Evolutionary conservation across 2,113 vertebrate species (phyloP), one percentile per base, ranked within the genome.

Genomic region (Egretta garzetta): DNA sequence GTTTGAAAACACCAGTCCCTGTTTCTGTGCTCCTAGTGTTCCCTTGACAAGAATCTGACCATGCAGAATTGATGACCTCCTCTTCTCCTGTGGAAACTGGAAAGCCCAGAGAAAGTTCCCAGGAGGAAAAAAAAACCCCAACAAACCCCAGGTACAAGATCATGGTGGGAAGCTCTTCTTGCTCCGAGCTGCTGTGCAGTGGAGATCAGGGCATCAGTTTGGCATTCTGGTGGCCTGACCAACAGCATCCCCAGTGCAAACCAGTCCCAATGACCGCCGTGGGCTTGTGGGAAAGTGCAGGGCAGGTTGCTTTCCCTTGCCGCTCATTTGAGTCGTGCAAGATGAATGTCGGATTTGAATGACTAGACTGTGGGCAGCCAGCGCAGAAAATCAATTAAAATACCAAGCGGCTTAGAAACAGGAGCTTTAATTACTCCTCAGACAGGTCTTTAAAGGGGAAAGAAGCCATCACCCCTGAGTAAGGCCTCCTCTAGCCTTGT

Each of bases 331-430:
- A 47, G 60, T 35, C 81, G 92, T 82, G 75, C 79, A 81, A 85
- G 89, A 75, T 79, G 95, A 96, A 80, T 82, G 87, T 80, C 0
- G 4, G 62, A 23, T 81, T 93, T 91, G 87, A 94, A 90, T 73
- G 88, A 88, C 90, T 76, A 43, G 74, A 73, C 96, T 88, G 87
- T 92, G 93, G 79, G 90, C 85, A 95, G 95, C 62, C 85, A 76
- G 88, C 21, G 87, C 79, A 96, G 91, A 93, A 97, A 91, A 97
- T 97, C 96, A 96, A 97, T 97, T 97, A 97, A 97, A 97, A 96
- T 97, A 96, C 89, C 96, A 92, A 86, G 90, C 26, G 8, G 75
- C 95, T 97, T 96, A 93, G 94, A 93, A 96, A 92, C 62, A 88
- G 82, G 66, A 86, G 88, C 81, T 82, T 95, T 97, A 97, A 96